Conservation (phyloP, 1,140 invertebrate species). For the Battus philenor region DNA sequence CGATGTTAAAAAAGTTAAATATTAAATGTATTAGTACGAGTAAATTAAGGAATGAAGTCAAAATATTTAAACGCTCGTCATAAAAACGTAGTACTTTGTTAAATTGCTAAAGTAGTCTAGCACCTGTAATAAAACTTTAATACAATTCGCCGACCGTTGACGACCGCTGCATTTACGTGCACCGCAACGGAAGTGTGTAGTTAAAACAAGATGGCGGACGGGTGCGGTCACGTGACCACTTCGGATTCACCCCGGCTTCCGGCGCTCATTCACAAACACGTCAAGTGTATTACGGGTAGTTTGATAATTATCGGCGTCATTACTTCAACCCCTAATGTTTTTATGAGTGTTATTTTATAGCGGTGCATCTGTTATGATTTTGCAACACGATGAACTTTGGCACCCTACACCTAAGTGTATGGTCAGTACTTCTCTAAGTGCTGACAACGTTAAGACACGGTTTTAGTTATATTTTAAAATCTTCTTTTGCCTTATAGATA, state of each 20-base stretch:
- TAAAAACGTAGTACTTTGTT: conserved; percentile 27
- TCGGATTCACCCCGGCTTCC: conserved; percentile 66
- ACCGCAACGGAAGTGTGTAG: conserved; percentile 59
- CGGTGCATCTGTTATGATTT: conserved; percentile 64
- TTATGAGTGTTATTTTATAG: conserved; percentile 46
- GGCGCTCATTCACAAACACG: conserved; percentile 60
- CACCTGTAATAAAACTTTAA: conserved; percentile 43
- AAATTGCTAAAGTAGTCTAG: conserved; percentile 31
- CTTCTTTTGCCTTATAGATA: no score
- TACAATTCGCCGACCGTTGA: conserved; percentile 43
- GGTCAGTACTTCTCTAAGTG: no score
- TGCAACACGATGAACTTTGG: conserved; percentile 18
- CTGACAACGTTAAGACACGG: no score
- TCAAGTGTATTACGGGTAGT: conserved; percentile 67
- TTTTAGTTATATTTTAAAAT: no score
- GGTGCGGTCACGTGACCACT: conserved; percentile 54
- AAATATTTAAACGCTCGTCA: no score
- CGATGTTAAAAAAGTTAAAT: no score
- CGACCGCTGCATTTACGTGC: conserved; percentile 45
- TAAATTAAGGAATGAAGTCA: no score
- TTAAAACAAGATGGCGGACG: conserved; percentile 65
- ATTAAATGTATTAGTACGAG: no score
- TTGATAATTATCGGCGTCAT: conserved; percentile 64
- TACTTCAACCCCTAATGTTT: conserved; percentile 55
- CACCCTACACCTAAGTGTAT: conserved; percentile 14